These are phyloP conservation scores for Lycodopsis pacificus DNA, from an alignment of 2,797 vertebrate genomes.

Conservation along the genomic window DNA sequence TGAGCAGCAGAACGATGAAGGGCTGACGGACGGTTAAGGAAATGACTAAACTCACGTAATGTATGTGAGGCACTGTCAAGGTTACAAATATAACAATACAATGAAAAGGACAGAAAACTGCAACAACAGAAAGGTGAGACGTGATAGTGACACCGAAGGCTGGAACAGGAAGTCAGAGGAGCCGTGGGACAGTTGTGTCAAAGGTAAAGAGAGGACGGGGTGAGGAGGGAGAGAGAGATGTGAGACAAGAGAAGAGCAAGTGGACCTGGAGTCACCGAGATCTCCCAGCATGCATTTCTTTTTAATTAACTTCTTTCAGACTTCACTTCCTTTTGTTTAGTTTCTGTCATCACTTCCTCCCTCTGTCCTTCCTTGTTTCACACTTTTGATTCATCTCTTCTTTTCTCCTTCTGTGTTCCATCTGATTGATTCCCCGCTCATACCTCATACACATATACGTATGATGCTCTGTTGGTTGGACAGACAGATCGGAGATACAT, in stretches of 20 bases:
- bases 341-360: no score
- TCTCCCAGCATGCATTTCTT: no score
- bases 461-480: background rate
- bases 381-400: no score
- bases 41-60: background rate
- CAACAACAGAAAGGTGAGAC: background rate
- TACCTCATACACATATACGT: background rate
- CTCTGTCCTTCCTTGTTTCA: no score
- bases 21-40: background rate
- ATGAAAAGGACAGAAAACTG: background rate
- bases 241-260: no score
- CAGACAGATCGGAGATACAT: background rate
- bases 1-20: background rate
- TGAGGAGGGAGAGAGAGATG: no score
- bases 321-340: no score
- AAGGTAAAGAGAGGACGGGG: background rate
- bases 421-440: background rate
- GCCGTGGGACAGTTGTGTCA: background rate
- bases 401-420: background rate
- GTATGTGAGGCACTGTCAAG: no score
- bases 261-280: no score
- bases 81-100: background rate
- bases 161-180: background rate
- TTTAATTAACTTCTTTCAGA: no score
- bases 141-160: background rate